These are phyloP conservation scores for Phrynocephalus forsythii DNA, from an alignment of 2,797 vertebrate genomes.

Conservation along the genomic window DNA sequence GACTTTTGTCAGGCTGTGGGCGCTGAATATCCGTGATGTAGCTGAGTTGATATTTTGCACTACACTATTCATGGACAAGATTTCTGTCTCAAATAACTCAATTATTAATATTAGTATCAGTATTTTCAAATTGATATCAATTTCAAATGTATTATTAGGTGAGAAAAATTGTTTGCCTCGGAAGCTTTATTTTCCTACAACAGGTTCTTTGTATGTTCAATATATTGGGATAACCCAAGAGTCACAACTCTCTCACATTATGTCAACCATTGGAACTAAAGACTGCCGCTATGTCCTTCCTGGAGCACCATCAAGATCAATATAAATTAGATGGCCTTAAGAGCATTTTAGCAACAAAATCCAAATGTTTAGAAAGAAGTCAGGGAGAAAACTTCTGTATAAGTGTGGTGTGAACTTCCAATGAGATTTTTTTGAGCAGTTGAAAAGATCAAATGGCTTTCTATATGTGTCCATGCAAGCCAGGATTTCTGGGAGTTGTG, in stretches of 20 bases:
- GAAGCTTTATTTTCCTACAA: neutral
- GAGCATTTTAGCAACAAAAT: conserved; percentile 25
- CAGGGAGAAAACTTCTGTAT: conserved; percentile 14
- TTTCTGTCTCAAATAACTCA: neutral
- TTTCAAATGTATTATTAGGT: neutral
- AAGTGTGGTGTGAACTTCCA: neutral
- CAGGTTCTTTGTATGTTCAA: neutral
- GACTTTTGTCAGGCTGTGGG: neutral
- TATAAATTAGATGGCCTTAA: conserved; percentile 5
- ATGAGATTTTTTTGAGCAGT: conserved; percentile 12
- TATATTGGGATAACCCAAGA: neutral
- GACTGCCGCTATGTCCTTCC: neutral
- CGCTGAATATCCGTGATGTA: neutral
- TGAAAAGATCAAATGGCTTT: conserved; percentile 26
- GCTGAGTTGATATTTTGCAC: neutral
- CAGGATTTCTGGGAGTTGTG: too few species aligned
- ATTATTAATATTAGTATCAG: neutral
- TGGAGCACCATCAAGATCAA: conserved; percentile 6
- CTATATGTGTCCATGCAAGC: neutral
- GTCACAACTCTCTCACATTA: conserved; percentile 19
- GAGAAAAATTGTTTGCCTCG: conserved; percentile 1
- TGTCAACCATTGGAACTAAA: conserved; percentile 13
- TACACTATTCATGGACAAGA: neutral
- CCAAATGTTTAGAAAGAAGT: conserved; percentile 19
- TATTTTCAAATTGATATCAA: neutral